Conservation (phyloP, 30 jellyfish, hydroid and myxozoan genomes). For the Aurelia sp. region DNA sequence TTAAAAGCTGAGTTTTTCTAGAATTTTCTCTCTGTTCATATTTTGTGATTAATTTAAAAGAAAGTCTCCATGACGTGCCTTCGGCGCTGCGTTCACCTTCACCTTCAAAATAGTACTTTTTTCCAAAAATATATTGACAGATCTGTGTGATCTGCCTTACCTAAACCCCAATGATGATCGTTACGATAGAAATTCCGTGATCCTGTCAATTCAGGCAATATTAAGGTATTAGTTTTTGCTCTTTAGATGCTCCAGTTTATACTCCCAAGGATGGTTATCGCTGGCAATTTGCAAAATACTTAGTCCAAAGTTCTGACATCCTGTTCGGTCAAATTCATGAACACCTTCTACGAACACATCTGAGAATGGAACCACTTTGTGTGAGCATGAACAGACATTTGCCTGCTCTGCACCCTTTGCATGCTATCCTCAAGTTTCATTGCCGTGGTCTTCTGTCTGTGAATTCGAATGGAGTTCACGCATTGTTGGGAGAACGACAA, state of each 20-base stretch:
- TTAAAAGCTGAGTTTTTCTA: too few species aligned
- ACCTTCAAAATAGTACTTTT: too few species aligned
- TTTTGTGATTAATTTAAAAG: too few species aligned
- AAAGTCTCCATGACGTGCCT: too few species aligned
- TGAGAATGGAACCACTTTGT: slow-evolving; percentile 71
- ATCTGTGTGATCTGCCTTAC: too few species aligned
- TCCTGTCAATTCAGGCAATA: too few species aligned
- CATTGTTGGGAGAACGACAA: slow-evolving; percentile 4
- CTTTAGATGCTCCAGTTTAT: slow-evolving; percentile 57
- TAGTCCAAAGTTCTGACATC: slow-evolving; percentile 54
- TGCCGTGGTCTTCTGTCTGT: slow-evolving; percentile 75
- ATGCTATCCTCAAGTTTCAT: slow-evolving; percentile 63
- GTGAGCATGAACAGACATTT: slow-evolving; percentile 60
- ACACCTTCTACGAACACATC: slow-evolving; percentile 78
- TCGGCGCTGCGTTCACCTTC: too few species aligned
- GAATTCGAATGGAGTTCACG: slow-evolving; percentile 3
- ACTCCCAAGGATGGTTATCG: slow-evolving; percentile 75
- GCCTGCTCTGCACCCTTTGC: slow-evolving; percentile 71
- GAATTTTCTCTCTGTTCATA: too few species aligned
- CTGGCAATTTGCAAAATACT: slow-evolving; percentile 79
- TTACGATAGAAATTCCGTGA: too few species aligned
- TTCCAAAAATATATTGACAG: too few species aligned
- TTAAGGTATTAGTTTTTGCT: neutral
- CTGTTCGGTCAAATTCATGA: slow-evolving; percentile 53
- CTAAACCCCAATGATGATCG: too few species aligned